These are phyloP conservation scores for Vicugna pacos DNA, from an alignment of 2,113 vertebrate genomes.

Conservation along the genomic window DNA sequence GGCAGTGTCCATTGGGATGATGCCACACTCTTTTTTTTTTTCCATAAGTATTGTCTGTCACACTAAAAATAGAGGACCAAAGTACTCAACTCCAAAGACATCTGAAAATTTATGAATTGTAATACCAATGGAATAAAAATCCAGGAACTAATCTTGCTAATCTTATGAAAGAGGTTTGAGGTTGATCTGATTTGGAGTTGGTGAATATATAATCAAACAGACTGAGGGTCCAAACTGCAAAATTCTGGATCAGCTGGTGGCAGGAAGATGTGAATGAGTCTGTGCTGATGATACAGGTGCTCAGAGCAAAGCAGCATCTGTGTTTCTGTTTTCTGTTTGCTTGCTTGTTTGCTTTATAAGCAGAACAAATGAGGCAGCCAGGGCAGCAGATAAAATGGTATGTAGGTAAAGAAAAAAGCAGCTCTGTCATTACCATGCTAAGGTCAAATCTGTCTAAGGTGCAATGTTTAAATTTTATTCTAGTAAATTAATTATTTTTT, in stretches of 20 bases:
- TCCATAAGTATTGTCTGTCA: background rate
- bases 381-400: background rate
- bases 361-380: background rate
- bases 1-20: background rate
- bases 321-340: background rate
- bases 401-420: background rate
- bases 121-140: background rate
- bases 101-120: background rate
- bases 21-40: background rate
- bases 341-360: background rate
- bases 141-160: background rate
- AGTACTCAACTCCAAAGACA: background rate
- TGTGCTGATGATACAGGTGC: rapidly evolving
- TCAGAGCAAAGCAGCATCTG: background rate
- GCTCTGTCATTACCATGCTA: background rate
- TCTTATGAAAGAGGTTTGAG: background rate
- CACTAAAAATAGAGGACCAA: background rate
- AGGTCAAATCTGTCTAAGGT: background rate
- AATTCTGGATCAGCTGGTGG: background rate
- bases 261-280: background rate
- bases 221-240: rapidly evolving
- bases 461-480: background rate
- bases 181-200: background rate
- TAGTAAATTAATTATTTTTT: background rate
- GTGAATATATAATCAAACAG: background rate